Percentiles rank a stretch among this genome's conserved stretches.
Evolutionary conservation across 2,888 invertebrate genomes (phyloP).

Genomic region (Leptura quadrifasciata): DNA sequence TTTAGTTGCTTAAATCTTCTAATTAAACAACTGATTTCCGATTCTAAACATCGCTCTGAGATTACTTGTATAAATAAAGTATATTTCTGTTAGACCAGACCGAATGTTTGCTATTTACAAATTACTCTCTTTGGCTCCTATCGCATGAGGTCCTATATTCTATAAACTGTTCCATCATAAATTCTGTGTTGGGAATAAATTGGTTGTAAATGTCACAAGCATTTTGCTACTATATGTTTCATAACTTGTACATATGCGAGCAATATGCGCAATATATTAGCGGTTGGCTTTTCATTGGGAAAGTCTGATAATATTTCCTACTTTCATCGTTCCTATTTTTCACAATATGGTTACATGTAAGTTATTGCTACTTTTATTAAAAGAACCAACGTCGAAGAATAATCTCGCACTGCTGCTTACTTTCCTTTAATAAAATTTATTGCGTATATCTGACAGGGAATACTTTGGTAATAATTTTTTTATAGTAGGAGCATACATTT

Average conservation of each 20-base stretch:
- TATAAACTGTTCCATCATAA: constrained; percentile 25
- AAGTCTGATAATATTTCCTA: constrained; percentile 34
- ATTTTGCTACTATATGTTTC: constrained; percentile 33
- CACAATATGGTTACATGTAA: constrained; percentile 25
- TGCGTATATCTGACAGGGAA: not conserved
- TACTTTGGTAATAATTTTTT: not conserved
- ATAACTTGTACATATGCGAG: constrained; percentile 35
- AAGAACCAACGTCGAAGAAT: not conserved
- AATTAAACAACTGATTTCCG: too few species aligned
- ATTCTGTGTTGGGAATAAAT: constrained; percentile 31
- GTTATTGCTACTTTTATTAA: constrained; percentile 30
- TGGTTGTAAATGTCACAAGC: constrained; percentile 36
- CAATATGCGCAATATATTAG: constrained; percentile 29
- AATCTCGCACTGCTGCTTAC: not conserved
- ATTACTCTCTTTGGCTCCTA: not conserved
- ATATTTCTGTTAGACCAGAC: too few species aligned
- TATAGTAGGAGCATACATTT: too few species aligned
- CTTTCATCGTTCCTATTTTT: constrained; percentile 19
- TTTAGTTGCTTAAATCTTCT: too few species aligned
- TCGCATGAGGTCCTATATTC: constrained; percentile 8
- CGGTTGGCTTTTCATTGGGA: constrained; percentile 32
- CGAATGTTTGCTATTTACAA: not conserved
- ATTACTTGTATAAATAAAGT: too few species aligned
- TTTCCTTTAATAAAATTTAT: not conserved
- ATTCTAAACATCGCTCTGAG: too few species aligned